Base-by-base conservation (phyloP, 2,888 invertebrate species). In the Enoplolaimus lenunculus region DNA sequence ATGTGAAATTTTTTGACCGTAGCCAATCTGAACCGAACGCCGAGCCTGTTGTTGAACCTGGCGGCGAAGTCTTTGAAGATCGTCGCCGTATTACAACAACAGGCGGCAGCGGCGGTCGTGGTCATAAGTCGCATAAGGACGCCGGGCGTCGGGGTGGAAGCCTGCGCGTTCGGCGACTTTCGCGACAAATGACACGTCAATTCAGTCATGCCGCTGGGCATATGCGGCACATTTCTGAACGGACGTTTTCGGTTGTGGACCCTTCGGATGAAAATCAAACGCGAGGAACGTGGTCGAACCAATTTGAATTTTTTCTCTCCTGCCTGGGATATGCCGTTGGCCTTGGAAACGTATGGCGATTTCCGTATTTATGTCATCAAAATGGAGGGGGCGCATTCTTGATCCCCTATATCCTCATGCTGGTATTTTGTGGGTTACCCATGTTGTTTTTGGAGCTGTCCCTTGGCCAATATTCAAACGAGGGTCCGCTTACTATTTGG, bases 281-380 rank as follows among this genome's bases (percentile, higher is more conserved):
- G 70, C 73, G 82, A 29, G 82, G 81, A 2, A 81, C 80, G 75
- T 83, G 83, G 83, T 79, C 79, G 72, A 83, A 83, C 68, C 79
- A 81, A 72, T 75, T 85, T 65, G 86, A 86, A 76, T 86, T 86
- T 75, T 81, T 86, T 34, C 78, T 86, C 1, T 62, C 64, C 28
- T 62, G 64, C n/a, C 26, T 62, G 7, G 64, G 64, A 7, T 62
- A 86, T 77, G 85, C 85, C 13, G 85, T 86, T 64, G 86, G 86
- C 0, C 79, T 86, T n/a, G 86, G 86, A 45, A 62, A 62, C 31
- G 82, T 86, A 3, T 86, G 86, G 86, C 79, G 86, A 73, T 86
- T 86, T 78, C 86, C 86, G 1, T 86, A 86, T 74, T 75, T 80
- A 13, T 80, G 79, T 72, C 80, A 79, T 74, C 78, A 75, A 65